A percentile compares a stretch with the other conserved stretches of the same genome.
Evolutionary conservation across 2,888 invertebrate genomes (phyloP).

Genomic region (Eupithecia pulchellata): DNA sequence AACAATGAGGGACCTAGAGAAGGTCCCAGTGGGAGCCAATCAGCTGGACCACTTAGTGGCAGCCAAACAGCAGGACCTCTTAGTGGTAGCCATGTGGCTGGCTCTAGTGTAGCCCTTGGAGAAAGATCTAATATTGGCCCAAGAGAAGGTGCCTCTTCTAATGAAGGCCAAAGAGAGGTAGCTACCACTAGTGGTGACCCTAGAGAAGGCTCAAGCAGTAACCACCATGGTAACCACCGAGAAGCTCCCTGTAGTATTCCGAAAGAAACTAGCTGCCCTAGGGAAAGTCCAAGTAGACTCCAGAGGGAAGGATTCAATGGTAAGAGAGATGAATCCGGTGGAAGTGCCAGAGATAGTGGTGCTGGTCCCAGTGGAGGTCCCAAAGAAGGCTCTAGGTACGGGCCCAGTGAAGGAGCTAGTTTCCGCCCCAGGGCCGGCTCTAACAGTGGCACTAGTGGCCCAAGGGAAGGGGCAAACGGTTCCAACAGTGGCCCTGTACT

Average conservation of each 20-base stretch:
- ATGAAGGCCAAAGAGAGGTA: neutral
- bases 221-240: neutral
- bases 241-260: neutral
- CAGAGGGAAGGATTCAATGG: neutral
- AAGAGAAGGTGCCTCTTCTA: neutral
- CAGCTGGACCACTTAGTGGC: neutral
- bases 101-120: neutral
- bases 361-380: slow-evolving; percentile 10
- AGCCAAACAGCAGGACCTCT: neutral
- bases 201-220: neutral
- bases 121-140: neutral
- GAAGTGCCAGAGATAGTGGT: neutral
- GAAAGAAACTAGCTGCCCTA: neutral
- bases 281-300: slow-evolving; percentile 3
- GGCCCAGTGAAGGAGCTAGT: slow-evolving; percentile 13
- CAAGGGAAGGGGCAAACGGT: neutral
- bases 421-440: slow-evolving; percentile 9
- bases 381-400: slow-evolving; percentile 1
- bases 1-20: slow-evolving; percentile 1
- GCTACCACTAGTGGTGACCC: neutral
- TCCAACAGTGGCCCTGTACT: slow-evolving; percentile 5
- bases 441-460: neutral
- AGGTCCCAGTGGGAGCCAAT: slow-evolving; percentile 9
- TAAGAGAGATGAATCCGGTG: neutral
- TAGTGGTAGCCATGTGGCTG: neutral